These are phyloP conservation scores for Metalampra italica DNA, from an alignment of 2,888 invertebrate species.

Conservation along the genomic window DNA sequence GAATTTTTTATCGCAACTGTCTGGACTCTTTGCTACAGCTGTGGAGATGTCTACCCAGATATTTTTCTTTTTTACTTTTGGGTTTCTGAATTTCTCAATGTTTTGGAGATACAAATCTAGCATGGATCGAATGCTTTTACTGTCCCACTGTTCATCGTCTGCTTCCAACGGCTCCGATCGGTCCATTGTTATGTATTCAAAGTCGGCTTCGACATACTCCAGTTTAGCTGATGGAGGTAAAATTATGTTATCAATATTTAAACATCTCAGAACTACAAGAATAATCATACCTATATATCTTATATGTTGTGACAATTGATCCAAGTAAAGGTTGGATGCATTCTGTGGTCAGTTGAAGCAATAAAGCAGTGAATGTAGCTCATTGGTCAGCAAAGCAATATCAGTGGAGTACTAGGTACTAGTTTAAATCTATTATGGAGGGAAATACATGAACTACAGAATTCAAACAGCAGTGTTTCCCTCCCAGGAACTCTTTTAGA, in stretches of 20 bases:
- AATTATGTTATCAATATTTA: constrained; percentile 19
- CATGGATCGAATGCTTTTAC: constrained; percentile 46
- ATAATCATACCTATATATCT: no score
- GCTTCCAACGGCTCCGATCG: constrained; percentile 50
- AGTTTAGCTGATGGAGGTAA: constrained; percentile 47
- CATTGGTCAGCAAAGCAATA: no score
- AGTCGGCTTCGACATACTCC: constrained; percentile 50
- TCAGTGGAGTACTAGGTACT: no score
- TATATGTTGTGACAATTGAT: no score
- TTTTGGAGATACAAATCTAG: constrained; percentile 58
- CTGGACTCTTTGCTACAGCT: constrained; percentile 56
- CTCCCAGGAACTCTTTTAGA: no score
- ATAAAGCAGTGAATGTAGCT: no score
- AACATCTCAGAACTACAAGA: no score
- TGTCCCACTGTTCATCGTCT: constrained; percentile 64
- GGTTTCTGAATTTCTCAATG: constrained; percentile 60
- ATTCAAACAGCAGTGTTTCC: no score
- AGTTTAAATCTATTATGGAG: no score
- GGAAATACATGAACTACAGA: no score
- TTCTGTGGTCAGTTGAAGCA: no score
- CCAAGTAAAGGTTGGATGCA: no score
- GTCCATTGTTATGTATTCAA: constrained; percentile 49
- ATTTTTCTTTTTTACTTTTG: constrained; percentile 68
- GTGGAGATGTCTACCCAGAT: constrained; percentile 61
- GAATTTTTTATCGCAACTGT: constrained; percentile 68